These are phyloP conservation scores for Aethes cnicana DNA, from an alignment of 2,888 invertebrate genomes.

Conservation along the genomic window DNA sequence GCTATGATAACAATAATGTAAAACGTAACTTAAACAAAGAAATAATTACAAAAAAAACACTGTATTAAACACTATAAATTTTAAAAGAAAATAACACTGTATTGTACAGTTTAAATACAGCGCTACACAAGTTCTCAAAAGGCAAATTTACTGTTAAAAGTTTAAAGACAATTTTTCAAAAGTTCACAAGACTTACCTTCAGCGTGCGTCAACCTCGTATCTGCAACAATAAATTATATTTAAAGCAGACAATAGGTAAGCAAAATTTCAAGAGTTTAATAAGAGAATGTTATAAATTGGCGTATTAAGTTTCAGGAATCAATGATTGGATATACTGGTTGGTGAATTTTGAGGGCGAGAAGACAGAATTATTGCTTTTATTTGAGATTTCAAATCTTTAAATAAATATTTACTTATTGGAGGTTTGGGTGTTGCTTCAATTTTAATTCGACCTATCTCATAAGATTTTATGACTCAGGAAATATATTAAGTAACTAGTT, in stretches of 20 bases:
- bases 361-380: constrained; percentile 2
- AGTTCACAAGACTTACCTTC: constrained; percentile 4
- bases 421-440: no score
- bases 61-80: background rate
- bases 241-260: constrained; percentile 15
- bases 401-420: no score
- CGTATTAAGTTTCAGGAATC: constrained; percentile 12
- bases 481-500: no score
- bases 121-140: background rate
- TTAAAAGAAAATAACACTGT: no score
- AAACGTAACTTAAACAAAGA: no score
- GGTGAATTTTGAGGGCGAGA: background rate
- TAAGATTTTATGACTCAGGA: no score
- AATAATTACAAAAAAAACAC: background rate
- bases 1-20: no score
- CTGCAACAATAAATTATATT: constrained; percentile 20
- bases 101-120: background rate
- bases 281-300: constrained; percentile 1
- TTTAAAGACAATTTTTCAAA: background rate
- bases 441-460: no score
- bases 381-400: background rate
- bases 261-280: background rate
- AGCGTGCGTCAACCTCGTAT: constrained; percentile 5
- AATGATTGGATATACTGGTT: constrained; percentile 3
- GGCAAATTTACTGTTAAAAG: background rate